Evolutionary conservation across 2,113 vertebrate genomes (phyloP).

Genomic region (Aphelocoma coerulescens): DNA sequence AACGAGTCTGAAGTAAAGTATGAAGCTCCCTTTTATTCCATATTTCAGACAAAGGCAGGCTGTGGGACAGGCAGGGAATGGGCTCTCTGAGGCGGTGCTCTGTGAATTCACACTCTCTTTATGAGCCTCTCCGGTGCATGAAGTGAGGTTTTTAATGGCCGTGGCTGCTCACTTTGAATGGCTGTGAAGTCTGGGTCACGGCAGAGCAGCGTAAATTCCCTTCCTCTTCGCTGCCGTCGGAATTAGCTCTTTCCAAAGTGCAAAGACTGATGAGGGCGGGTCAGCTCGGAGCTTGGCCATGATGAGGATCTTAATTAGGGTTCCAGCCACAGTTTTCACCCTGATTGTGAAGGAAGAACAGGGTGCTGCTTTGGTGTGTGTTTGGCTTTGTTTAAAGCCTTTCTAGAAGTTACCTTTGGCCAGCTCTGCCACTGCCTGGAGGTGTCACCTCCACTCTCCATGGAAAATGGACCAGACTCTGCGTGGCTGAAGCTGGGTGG

Average conservation of each 20-base stretch:
- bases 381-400: neutral
- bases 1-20: slow-evolving; percentile 29
- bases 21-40: slow-evolving; percentile 15
- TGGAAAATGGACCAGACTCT: neutral
- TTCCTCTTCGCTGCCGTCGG: neutral
- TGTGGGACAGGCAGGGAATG: neutral
- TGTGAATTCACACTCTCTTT: slow-evolving; percentile 33
- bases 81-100: slow-evolving; percentile 23
- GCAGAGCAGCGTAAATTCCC: neutral
- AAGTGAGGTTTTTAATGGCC: slow-evolving; percentile 18
- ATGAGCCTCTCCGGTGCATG: neutral
- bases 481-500: neutral
- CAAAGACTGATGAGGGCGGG: neutral
- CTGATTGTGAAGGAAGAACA: neutral
- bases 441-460: neutral
- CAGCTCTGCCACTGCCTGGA: neutral
- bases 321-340: neutral
- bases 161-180: neutral
- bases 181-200: slow-evolving; percentile 5
- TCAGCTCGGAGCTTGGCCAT: neutral
- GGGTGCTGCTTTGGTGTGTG: neutral
- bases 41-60: slow-evolving; percentile 12
- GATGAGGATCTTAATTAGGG: neutral
- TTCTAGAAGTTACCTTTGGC: neutral
- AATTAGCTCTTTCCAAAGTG: neutral